A percentile compares a stretch with the other conserved stretches of the same genome.
phyloP scores from a whole-genome alignment of 2,797 vertebrate species.

The Chelonia mydas region DNA sequence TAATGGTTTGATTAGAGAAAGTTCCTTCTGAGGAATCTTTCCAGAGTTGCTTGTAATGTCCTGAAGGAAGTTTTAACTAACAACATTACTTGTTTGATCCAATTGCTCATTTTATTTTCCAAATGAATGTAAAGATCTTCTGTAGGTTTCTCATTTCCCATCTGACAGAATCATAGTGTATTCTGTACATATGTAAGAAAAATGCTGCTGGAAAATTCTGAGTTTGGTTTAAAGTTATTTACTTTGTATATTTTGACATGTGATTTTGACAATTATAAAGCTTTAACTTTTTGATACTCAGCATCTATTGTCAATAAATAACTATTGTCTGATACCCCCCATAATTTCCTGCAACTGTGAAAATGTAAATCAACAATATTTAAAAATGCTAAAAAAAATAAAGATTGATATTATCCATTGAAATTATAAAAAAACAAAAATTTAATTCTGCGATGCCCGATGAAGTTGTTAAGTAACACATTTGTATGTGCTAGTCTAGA shows the following conservation, averaged over 20 bases:
- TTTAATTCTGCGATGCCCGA: neutral
- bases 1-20: neutral
- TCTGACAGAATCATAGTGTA: neutral
- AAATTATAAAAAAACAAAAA: neutral
- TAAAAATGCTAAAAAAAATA: neutral
- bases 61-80: neutral
- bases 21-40: neutral
- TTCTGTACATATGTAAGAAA: neutral
- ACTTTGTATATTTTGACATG: neutral
- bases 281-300: neutral
- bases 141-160: neutral
- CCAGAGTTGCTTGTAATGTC: neutral
- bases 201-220: neutral
- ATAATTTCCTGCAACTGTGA: neutral
- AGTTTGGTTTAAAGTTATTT: neutral
- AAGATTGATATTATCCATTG: neutral
- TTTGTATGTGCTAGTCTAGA: conserved; percentile 6
- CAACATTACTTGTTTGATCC: neutral
- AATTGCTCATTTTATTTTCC: neutral
- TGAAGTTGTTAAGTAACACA: neutral
- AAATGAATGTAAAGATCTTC: neutral
- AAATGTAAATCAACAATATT: neutral
- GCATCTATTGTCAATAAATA: neutral
- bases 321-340: neutral
- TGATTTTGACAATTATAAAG: neutral